A percentile compares a stretch with the other conserved stretches of the same genome.
These are phyloP conservation scores for Protomyctophum bolini DNA, from an alignment of 2,113 vertebrate genomes.

Conservation along the genomic window DNA sequence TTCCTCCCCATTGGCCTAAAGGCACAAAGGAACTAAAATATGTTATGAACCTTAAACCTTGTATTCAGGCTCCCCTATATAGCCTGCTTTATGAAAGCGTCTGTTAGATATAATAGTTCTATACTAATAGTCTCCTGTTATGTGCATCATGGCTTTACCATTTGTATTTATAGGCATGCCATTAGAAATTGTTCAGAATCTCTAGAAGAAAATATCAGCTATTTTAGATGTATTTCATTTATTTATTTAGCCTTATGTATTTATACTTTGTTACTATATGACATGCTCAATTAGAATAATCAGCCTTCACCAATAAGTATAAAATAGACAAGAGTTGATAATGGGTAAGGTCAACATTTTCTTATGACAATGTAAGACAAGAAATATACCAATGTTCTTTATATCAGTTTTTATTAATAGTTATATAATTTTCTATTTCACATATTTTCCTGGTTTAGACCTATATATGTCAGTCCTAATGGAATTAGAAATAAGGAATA, in stretches of 20 bases:
- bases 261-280: not conserved
- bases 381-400: conserved; percentile 43
- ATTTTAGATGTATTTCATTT: too few relatives aligned
- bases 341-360: not conserved
- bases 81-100: not conserved
- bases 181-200: not conserved
- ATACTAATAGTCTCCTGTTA: too few relatives aligned
- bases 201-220: too few relatives aligned
- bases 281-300: too few relatives aligned
- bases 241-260: not conserved
- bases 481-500: conserved; percentile 65
- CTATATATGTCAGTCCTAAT: conserved; percentile 54
- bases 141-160: not conserved
- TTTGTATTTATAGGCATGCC: not conserved
- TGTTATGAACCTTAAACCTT: not conserved
- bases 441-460: conserved; percentile 54
- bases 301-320: too few relatives aligned
- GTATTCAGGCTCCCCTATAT: not conserved
- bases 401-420: conserved; percentile 84
- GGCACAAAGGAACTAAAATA: not conserved
- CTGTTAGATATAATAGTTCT: not conserved
- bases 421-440: conserved; percentile 72
- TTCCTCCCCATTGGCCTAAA: not conserved
- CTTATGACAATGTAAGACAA: conserved; percentile 43
- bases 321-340: too few relatives aligned